phyloP scores from a whole-genome alignment of 2,797 vertebrate species.

The Sciurus vulgaris region DNA sequence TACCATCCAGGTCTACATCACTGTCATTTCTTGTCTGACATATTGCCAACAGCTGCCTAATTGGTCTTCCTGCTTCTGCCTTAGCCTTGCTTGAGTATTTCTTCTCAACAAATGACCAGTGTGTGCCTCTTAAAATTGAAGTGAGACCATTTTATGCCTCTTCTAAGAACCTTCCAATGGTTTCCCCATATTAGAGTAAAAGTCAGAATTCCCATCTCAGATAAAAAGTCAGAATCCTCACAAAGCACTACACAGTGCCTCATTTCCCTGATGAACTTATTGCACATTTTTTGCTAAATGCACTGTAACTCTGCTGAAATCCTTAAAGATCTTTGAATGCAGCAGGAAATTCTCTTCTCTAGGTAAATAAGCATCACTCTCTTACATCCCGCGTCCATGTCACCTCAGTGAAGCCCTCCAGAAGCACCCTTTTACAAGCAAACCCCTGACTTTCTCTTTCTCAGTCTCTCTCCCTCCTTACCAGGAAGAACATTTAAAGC shows the following conservation, averaged over 20 bases:
- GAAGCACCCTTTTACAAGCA: neutral
- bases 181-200: no score
- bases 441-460: neutral
- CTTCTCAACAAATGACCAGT: no score
- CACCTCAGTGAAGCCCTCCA: neutral
- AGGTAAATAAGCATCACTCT: neutral
- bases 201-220: no score
- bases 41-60: neutral
- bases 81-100: no score
- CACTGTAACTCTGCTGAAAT: neutral
- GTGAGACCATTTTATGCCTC: neutral
- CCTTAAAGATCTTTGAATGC: neutral
- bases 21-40: neutral
- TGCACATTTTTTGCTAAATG: neutral
- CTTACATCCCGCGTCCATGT: neutral
- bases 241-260: neutral
- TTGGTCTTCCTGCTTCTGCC: no score
- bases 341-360: neutral
- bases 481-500: neutral
- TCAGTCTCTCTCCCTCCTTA: no score
- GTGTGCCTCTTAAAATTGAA: neutral
- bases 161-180: neutral
- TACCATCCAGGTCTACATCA: no score
- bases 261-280: neutral
- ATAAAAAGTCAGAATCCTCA: no score